phyloP scores from a whole-genome alignment of 2,797 vertebrate species.

The Eleutherodactylus coqui region DNA sequence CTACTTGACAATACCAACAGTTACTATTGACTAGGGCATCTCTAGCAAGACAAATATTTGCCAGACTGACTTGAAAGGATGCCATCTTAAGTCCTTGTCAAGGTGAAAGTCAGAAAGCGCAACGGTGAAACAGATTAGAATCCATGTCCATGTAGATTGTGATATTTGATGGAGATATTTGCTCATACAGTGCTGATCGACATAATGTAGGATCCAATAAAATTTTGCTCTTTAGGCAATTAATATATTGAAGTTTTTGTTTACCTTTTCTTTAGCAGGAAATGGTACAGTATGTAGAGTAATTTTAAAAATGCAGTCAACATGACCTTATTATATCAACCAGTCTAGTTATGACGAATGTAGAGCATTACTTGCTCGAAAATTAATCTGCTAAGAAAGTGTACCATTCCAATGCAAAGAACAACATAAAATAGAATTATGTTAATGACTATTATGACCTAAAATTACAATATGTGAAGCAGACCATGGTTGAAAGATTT shows the following conservation, averaged over 20 bases:
- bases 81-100: neutral
- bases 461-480: neutral
- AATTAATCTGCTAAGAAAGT: neutral
- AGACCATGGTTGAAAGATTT: neutral
- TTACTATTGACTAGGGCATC: neutral
- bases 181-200: neutral
- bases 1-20: neutral
- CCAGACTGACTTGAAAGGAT: neutral
- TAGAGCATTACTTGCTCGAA: constrained; percentile 41
- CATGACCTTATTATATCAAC: constrained; percentile 44
- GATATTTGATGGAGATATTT: too few species aligned
- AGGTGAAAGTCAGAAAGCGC: too few species aligned
- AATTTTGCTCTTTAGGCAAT: constrained; percentile 78
- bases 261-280: neutral
- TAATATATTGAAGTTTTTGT: constrained; percentile 57
- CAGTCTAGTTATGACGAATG: constrained; percentile 28
- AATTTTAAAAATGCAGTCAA: constrained; percentile 9
- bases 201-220: neutral
- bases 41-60: neutral
- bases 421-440: neutral
- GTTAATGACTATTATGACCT: neutral
- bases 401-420: neutral
- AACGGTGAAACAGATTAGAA: neutral
- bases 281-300: neutral
- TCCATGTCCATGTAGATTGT: neutral